These are phyloP conservation scores for Sarcophaga carnaria DNA, from an alignment of 2,888 invertebrate species.

Conservation along the genomic window DNA sequence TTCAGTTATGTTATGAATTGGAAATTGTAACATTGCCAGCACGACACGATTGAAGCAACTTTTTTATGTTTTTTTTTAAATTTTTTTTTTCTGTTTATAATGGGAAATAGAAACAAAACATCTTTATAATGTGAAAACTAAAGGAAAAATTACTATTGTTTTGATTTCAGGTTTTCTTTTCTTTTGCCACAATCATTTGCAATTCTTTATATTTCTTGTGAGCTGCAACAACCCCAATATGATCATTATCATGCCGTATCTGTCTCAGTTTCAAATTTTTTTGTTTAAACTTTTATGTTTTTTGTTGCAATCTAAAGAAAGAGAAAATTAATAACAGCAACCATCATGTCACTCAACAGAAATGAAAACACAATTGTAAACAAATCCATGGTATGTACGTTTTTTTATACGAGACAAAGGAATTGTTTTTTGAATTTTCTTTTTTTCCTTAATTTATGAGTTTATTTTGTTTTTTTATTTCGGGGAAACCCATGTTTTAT, in stretches of 20 bases:
- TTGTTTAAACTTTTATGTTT: no score
- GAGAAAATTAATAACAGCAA: conserved; percentile 34
- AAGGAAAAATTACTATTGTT: conserved; percentile 54
- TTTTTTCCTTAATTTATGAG: conserved; percentile 18
- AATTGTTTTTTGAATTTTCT: conserved; percentile 29
- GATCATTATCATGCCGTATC: conserved; percentile 55
- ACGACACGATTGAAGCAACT: conserved; percentile 42
- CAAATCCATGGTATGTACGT: conserved; percentile 5
- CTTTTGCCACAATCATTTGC: neutral
- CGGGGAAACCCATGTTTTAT: conserved; percentile 15
- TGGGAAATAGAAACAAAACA: neutral
- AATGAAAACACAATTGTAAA: conserved; percentile 59
- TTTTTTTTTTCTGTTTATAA: neutral
- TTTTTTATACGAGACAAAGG: conserved; percentile 41
- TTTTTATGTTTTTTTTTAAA: neutral
- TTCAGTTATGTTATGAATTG: neutral
- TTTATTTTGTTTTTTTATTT: conserved; percentile 31
- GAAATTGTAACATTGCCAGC: conserved; percentile 13
- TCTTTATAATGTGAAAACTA: neutral
- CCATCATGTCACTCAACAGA: conserved; percentile 53
- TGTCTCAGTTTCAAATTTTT: neutral
- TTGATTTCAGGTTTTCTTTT: conserved; percentile 42
- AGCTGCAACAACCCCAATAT: conserved; percentile 58
- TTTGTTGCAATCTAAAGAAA: conserved; percentile 12
- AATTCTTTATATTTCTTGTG: neutral